Evolutionary conservation across 2,113 vertebrate genomes (phyloP).

Genomic region (Psittacula cyanocephala): DNA sequence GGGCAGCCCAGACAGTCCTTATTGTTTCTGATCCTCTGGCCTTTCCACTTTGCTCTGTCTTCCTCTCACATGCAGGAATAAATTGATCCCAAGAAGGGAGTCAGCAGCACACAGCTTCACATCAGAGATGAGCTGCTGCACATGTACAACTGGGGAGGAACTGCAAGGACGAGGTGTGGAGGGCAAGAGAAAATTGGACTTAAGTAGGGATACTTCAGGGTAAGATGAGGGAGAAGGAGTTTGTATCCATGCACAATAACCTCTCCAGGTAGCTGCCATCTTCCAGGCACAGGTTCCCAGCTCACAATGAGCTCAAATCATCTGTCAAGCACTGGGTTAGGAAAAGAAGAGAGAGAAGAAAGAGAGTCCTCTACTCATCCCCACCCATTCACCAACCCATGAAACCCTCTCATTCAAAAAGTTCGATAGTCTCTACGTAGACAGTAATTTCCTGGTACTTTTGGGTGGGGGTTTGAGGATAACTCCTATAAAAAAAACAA

Average conservation of each 20-base stretch:
- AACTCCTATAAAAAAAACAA: fast-evolving
- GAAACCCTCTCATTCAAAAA: not conserved
- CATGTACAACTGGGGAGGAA: fast-evolving
- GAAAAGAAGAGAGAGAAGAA: not conserved
- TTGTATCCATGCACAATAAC: no score
- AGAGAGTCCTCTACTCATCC: not conserved
- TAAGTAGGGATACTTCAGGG: not conserved
- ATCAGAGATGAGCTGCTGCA: not conserved
- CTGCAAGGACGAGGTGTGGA: fast-evolving
- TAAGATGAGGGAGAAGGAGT: not conserved
- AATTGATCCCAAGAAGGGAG: not conserved
- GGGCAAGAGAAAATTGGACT: not conserved
- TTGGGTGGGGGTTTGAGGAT: fast-evolving
- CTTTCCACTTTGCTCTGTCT: not conserved
- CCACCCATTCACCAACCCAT: not conserved
- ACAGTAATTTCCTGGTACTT: not conserved
- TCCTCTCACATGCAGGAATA: not conserved
- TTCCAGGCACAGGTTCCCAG: not conserved
- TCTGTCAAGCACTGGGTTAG: not conserved
- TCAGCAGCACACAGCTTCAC: not conserved
- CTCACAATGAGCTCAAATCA: not conserved
- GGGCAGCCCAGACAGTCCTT: not conserved
- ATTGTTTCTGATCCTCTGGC: not conserved
- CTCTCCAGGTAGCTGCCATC: not conserved
- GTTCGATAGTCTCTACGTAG: fast-evolving